phyloP scores from a whole-genome alignment of 2,797 vertebrate species.

The Artibeus jamaicensis region DNA sequence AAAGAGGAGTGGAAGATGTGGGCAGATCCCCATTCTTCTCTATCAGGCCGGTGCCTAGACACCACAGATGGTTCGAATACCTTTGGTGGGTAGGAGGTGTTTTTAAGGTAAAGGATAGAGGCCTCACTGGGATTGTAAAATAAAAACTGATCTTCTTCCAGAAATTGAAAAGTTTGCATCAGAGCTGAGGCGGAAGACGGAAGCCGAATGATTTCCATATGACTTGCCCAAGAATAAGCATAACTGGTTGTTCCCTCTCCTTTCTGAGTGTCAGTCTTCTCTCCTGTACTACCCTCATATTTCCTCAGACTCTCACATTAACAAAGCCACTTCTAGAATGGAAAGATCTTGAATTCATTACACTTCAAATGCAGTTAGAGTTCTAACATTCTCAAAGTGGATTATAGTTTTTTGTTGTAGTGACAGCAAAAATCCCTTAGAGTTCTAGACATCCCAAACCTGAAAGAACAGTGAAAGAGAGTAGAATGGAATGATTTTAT shows the following conservation, averaged over 20 bases:
- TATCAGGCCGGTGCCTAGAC: neutral
- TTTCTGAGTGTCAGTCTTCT: neutral
- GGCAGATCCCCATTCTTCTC: neutral
- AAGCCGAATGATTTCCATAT: neutral
- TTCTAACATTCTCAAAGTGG: neutral
- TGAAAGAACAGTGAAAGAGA: neutral
- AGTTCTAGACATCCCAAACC: neutral
- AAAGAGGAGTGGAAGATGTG: rapidly evolving
- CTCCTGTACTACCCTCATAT: neutral
- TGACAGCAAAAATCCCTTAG: neutral
- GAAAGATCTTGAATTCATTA: neutral
- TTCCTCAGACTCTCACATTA: neutral
- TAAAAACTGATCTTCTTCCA: neutral
- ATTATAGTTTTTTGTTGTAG: neutral
- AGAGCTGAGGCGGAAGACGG: neutral
- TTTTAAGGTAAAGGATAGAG: neutral
- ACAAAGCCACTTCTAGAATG: neutral
- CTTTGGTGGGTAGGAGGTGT: neutral
- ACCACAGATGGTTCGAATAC: no score
- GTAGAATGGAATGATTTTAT: neutral
- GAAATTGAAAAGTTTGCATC: neutral
- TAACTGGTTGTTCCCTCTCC: no score
- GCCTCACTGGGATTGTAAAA: neutral
- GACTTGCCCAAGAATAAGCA: neutral
- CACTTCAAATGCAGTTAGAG: neutral